Conservation (phyloP, 2,113 vertebrate genomes). For the Percopsis transmontana region DNA sequence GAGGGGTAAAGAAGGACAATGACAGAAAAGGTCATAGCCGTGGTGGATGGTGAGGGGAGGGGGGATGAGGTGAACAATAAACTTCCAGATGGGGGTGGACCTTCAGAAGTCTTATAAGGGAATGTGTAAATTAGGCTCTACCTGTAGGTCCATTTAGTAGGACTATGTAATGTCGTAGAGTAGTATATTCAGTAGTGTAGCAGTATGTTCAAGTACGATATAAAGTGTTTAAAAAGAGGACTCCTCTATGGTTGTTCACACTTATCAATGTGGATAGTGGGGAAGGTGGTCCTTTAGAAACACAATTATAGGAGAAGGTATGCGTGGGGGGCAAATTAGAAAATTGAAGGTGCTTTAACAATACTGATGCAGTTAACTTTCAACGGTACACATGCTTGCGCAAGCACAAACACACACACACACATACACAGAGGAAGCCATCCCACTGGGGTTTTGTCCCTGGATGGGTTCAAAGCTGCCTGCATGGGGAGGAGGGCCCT, state of each 20-base stretch:
- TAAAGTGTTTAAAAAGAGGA: not conserved
- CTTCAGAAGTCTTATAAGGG: slow-evolving; percentile 55
- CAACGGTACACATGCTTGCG: slow-evolving; percentile 39
- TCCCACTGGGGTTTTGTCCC: slow-evolving; percentile 78
- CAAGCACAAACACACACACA: slow-evolving; percentile 43
- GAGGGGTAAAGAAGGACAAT: not conserved
- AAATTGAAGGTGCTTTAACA: slow-evolving; percentile 41
- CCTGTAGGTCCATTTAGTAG: not conserved
- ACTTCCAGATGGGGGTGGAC: slow-evolving; percentile 55
- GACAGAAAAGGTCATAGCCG: slow-evolving; percentile 2
- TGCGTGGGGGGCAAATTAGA: no score
- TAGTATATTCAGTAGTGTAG: no score
- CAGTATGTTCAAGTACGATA: not conserved
- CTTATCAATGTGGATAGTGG: not conserved
- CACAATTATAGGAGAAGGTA: no score
- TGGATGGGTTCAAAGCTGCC: slow-evolving; percentile 78
- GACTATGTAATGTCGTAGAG: not conserved
- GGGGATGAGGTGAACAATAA: no score
- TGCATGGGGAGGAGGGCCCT: slow-evolving; percentile 76
- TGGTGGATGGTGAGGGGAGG: no score
- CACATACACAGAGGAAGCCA: slow-evolving; percentile 59
- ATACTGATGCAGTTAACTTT: slow-evolving; percentile 24
- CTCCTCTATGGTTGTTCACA: not conserved
- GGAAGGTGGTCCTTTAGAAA: not conserved
- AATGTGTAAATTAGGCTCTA: not conserved